Evolutionary conservation across 2,113 vertebrate genomes (phyloP).

Genomic region (Menidia beryllina): DNA sequence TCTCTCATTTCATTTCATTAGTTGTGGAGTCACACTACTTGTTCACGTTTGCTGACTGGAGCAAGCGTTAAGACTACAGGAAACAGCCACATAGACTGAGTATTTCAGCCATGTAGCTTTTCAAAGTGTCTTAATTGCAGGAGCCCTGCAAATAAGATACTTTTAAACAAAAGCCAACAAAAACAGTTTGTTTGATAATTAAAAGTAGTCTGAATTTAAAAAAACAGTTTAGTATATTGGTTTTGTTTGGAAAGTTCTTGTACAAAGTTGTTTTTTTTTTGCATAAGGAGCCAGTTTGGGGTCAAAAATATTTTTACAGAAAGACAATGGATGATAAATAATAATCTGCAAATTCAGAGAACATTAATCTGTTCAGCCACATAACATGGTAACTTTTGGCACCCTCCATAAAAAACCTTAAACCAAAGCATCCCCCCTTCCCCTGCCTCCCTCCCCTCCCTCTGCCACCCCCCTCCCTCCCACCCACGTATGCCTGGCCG

Average conservation of each 20-base stretch:
- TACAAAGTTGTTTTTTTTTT: neutral
- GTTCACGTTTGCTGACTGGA: conserved; percentile 77
- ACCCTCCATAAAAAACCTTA: conserved; percentile 44
- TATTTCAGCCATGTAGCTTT: conserved; percentile 31
- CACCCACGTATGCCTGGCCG: conserved; percentile 77
- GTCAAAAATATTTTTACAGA: conserved; percentile 6
- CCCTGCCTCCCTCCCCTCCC: conserved; percentile 12
- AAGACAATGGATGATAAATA: conserved; percentile 15
- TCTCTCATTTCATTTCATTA: conserved; percentile 70
- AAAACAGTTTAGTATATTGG: conserved; percentile 3
- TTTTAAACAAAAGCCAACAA: conserved; percentile 35
- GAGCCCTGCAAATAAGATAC: conserved; percentile 41
- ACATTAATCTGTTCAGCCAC: conserved; percentile 56
- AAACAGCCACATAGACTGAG: conserved; percentile 62
- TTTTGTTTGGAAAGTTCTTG: neutral
- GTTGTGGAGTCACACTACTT: conserved; percentile 76
- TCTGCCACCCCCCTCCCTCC: conserved; percentile 49
- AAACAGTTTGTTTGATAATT: neutral
- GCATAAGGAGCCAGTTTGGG: neutral
- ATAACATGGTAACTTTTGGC: conserved; percentile 52
- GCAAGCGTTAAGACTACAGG: conserved; percentile 86
- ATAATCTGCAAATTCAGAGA: conserved; percentile 50
- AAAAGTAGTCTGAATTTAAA: too few species aligned
- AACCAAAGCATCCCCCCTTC: conserved; percentile 20
- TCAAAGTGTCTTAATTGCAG: conserved; percentile 48